Base-by-base conservation (phyloP, 2,113 vertebrate genomes). In the Colius striatus region DNA sequence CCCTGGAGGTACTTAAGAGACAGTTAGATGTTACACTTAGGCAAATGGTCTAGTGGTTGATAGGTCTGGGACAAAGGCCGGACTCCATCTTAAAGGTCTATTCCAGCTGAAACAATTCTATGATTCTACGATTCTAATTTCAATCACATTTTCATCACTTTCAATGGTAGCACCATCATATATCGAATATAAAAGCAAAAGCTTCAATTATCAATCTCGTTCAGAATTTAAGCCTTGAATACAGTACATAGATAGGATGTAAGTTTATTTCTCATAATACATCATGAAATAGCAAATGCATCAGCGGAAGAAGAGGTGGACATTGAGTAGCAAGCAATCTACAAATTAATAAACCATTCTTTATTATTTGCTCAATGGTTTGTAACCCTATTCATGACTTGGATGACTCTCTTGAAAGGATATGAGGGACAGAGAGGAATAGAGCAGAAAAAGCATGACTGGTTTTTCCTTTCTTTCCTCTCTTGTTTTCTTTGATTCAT, bases 361-460 rank as follows among this genome's bases (percentile, higher is more conserved):
- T 82, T 76, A 16, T 30, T 60, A 80, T 57, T 87, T 89, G 5
- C n/a, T 82, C 17, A 47, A 7, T 38, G 27, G 21, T 75, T 87
- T 2, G 0, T 76, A 76, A 66, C 12, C 9, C 19, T 65, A 16
- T 79, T 80, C 0, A 1, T 73, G 29, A 53, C 12, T 43, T 51
- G 57, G 1, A 12, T 36, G 6, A 43, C 29, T 70, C 48, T 63
- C 30, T 53, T 66, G n/a, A 87, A 70, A 68, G 36, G 43, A 47
- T 63, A 14, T 10, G 36, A 6, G 16, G 12, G 2, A 7, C 0
- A 2, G 10, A 7, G 16, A 6, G 18, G 25, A 16, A 80, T 38
- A 22, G 45, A 29, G 20, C 11, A 77, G 54, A 30, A 60, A 11
- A 9, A 65, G 12, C 70, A 10, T 26, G 32, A 14, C 8, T 45